phyloP scores from a whole-genome alignment of 2,113 vertebrate species.

The Chaetops frenatus region DNA sequence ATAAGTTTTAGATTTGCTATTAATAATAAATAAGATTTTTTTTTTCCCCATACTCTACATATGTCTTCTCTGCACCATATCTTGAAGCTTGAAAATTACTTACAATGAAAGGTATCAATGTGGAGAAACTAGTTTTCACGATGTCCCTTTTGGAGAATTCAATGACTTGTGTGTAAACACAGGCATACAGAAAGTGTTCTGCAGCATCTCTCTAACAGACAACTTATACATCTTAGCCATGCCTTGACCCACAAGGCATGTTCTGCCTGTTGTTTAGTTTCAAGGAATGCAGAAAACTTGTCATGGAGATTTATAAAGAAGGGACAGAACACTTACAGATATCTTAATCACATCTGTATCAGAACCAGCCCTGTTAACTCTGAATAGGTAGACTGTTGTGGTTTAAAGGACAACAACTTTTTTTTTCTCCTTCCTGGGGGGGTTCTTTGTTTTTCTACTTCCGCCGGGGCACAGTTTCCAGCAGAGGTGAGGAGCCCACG shows the following conservation, averaged over 20 bases:
- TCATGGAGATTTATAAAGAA: neutral
- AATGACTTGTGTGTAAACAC: neutral
- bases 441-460: no score
- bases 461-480: no score
- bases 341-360: neutral
- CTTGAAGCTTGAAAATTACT: neutral
- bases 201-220: neutral
- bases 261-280: neutral
- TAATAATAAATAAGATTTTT: neutral
- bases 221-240: neutral
- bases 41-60: fast-evolving
- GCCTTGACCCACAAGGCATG: neutral
- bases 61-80: neutral
- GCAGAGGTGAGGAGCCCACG: no score
- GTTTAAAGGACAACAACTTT: no score
- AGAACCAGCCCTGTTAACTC: neutral
- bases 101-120: neutral
- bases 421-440: no score
- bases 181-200: neutral
- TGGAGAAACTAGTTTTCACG: neutral
- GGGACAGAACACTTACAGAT: neutral
- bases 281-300: neutral
- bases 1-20: neutral
- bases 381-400: neutral
- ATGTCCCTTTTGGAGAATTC: neutral